Base-by-base conservation (phyloP, 1,140 invertebrate genomes). In the Luehdorfia chinensis region DNA sequence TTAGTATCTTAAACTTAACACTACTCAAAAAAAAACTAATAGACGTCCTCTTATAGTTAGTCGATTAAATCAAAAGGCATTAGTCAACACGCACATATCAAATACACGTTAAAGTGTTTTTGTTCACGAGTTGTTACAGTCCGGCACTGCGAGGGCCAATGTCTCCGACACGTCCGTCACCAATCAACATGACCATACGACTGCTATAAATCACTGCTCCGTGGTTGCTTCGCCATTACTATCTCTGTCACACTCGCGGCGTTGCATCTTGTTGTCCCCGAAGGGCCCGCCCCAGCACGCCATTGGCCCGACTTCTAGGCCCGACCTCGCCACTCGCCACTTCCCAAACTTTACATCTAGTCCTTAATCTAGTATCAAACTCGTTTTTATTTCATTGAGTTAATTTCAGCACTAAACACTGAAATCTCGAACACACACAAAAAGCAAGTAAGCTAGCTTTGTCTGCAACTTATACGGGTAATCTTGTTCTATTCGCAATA, bases 281-380 rank as follows among this genome's bases (percentile, higher is more conserved):
- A 48, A 47, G 12, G 32, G 51, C 32, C 51, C 66, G 59, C 66
- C 66, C 31, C 8, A 6, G 4, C 0, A 12, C 19, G 13, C 32
- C 15, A 71, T 69, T 73, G 66, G 66, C 48, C 13, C 37, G 32
- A 9, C 33, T 27, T 44, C 23, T 46, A 39, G 45, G 34, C 16
- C 16, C 16, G 34, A 4, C 16, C 34, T 11, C 18, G 18, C 30
- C 9, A 5, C 4, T 14, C 13, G 32, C 32, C 34, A 12, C 19
- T 23, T 19, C 16, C 11, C 18, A 9, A 41, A 41, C 19, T 27
- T 41, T 27, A 27, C 12, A 25, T 25, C 23, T 41, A 25, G 13
- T 36, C 31, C 48, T 25, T 34, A 51, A 45, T 47, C 32, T 23
- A 15, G 12, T 41, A 13, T 4, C 23, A 27, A 27, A 41, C 14